Conservation (phyloP, 2,888 invertebrate genomes). For the Mimumesa dahlbomi region DNA sequence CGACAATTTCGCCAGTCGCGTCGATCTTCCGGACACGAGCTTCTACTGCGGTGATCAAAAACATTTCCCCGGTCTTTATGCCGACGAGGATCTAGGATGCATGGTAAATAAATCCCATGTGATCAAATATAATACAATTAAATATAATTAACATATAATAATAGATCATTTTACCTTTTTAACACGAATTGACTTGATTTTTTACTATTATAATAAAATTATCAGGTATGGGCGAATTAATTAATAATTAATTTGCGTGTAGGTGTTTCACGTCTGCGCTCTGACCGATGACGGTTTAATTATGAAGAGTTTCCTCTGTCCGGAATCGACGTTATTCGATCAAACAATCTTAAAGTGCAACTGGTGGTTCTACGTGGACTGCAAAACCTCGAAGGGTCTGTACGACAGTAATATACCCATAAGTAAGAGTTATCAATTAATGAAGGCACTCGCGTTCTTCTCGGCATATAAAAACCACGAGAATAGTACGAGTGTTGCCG, state of each 20-base stretch:
- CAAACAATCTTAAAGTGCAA: constrained; percentile 95
- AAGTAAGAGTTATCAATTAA: constrained; percentile 94
- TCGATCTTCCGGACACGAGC: constrained; percentile 90
- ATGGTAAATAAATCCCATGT: no score
- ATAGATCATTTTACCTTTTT: background rate
- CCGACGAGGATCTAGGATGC: constrained; percentile 93
- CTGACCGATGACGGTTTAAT: constrained; percentile 93
- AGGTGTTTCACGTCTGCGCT: constrained; percentile 96
- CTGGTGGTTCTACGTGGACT: constrained; percentile 97
- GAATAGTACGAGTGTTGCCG: constrained; percentile 65
- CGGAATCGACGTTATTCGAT: constrained; percentile 94
- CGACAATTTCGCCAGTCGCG: constrained; percentile 92
- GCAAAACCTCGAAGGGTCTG: constrained; percentile 88
- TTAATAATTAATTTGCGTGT: background rate
- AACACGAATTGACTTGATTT: no score
- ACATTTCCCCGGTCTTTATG: constrained; percentile 94
- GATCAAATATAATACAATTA: no score
- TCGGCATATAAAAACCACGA: constrained; percentile 89
- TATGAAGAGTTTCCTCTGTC: constrained; percentile 95
- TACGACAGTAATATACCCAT: constrained; percentile 95
- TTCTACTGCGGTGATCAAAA: constrained; percentile 94
- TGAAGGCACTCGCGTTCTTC: constrained; percentile 94
- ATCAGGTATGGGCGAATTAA: no score
- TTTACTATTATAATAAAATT: no score
- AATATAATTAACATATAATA: background rate